A percentile compares a stretch with the other conserved stretches of the same genome.
Evolutionary conservation across 2,113 vertebrate genomes (phyloP).

Genomic region (Harpagus bidentatus): DNA sequence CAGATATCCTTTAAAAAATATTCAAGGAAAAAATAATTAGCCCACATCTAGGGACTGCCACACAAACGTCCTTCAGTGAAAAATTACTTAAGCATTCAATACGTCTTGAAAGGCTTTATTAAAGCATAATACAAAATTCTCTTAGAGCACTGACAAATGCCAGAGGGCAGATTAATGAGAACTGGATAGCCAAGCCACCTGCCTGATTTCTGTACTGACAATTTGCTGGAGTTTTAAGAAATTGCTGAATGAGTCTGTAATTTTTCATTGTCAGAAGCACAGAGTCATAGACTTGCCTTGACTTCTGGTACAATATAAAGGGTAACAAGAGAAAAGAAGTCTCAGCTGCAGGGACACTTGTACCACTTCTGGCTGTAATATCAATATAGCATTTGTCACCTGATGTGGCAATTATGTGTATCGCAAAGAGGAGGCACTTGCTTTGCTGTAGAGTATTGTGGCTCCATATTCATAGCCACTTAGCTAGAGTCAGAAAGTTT

Average conservation of each 20-base stretch:
- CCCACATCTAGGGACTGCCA: neutral
- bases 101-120: neutral
- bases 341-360: neutral
- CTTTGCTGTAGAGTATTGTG: neutral
- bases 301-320: neutral
- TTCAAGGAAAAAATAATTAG: neutral
- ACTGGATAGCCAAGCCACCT: neutral
- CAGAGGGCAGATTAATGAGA: conserved; percentile 30
- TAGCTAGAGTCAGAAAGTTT: neutral
- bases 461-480: neutral
- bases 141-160: neutral
- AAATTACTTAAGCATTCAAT: conserved; percentile 14
- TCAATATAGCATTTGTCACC: neutral
- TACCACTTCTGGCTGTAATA: neutral
- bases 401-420: neutral
- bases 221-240: neutral
- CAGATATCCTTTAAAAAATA: neutral
- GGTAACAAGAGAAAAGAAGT: neutral
- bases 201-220: neutral
- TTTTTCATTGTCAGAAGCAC: neutral
- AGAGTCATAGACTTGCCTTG: neutral
- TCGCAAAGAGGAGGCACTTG: neutral
- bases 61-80: neutral
- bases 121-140: conserved; percentile 11
- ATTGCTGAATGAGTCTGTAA: neutral